phyloP scores from a whole-genome alignment of 2,888 invertebrate genomes.

The Lingula anatina region DNA sequence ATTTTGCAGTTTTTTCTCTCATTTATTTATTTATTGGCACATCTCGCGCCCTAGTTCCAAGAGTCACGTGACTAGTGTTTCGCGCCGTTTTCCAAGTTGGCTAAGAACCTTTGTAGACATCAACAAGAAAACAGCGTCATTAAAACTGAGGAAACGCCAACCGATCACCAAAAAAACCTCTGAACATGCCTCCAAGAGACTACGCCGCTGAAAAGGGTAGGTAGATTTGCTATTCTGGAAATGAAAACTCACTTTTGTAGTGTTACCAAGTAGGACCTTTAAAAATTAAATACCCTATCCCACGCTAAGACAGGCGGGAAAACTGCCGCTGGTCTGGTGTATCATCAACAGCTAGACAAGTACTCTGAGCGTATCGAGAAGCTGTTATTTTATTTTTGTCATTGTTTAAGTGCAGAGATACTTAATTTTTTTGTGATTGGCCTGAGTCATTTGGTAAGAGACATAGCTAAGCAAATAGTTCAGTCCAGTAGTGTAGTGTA shows the following conservation, averaged over 20 bases:
- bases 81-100: slow-evolving; percentile 26
- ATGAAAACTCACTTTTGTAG: not conserved
- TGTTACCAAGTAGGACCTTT: not conserved
- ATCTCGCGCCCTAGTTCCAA: no score
- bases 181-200: slow-evolving; percentile 38
- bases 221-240: not conserved
- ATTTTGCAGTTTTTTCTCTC: no score
- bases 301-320: no score
- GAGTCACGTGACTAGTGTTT: slow-evolving; percentile 27
- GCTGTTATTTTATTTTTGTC: no score
- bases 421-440: no score
- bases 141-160: not conserved
- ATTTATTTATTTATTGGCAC: no score
- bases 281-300: no score
- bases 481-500: no score
- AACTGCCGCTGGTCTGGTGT: not conserved
- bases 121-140: not conserved
- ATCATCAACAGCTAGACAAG: not conserved
- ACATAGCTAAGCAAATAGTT: no score
- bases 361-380: not conserved
- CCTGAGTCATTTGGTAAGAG: no score
- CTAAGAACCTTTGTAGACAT: slow-evolving; percentile 1
- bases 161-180: not conserved
- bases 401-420: no score
- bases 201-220: slow-evolving; percentile 43